Evolutionary conservation across 2,113 vertebrate genomes (phyloP).

Genomic region (Macaca mulatta): DNA sequence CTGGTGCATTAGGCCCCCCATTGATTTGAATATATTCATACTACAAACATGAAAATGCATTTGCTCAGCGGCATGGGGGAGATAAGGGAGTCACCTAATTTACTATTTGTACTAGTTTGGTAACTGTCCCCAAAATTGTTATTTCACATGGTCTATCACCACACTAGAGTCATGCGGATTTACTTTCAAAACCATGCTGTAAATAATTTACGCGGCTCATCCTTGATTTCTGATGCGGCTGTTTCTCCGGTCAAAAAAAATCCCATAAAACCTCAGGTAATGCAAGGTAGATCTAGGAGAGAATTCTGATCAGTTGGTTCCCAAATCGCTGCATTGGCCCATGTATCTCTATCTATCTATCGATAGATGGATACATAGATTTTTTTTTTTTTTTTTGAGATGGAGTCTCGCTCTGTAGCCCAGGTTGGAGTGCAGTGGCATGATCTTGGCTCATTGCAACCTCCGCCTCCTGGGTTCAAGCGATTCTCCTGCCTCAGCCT

Average conservation of each 20-base stretch:
- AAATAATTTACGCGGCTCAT: background rate
- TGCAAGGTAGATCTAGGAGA: background rate
- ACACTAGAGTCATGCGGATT: background rate
- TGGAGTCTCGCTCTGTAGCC: no score
- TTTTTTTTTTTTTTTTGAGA: no score
- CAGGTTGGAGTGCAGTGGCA: no score
- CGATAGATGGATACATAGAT: rapidly evolving
- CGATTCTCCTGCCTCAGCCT: no score
- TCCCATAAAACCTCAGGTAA: background rate
- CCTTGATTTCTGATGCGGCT: background rate
- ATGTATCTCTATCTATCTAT: background rate
- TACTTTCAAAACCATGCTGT: background rate
- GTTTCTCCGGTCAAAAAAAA: background rate
- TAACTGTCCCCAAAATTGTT: background rate
- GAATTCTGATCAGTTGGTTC: background rate
- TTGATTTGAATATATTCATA: background rate
- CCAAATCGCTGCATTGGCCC: background rate
- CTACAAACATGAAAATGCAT: background rate
- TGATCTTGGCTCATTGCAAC: no score
- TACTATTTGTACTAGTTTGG: background rate
- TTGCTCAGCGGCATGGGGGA: background rate
- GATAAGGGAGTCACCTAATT: background rate
- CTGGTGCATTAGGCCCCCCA: background rate
- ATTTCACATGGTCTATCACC: background rate
- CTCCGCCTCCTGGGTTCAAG: no score